phyloP scores from a whole-genome alignment of 1,140 invertebrate genomes.

The Panagrolaimus sp. region DNA sequence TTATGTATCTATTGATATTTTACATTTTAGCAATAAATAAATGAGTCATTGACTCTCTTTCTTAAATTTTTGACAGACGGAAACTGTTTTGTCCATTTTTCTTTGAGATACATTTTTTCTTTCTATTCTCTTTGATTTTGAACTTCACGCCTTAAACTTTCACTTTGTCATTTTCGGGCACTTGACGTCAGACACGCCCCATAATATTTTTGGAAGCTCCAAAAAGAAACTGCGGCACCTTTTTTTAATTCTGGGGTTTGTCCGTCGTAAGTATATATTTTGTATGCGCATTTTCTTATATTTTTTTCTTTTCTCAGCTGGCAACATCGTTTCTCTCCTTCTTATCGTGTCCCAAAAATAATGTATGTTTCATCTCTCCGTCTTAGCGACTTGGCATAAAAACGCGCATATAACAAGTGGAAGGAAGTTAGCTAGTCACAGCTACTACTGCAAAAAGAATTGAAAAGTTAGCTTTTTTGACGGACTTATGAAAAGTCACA shows the following conservation, averaged over 20 bases:
- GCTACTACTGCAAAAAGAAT: too few species aligned
- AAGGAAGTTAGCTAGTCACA: not conserved
- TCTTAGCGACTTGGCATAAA: slow-evolving; percentile 7
- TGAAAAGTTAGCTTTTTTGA: not conserved
- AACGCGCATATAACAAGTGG: slow-evolving; percentile 14
- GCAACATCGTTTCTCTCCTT: not conserved
- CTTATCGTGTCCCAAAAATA: slow-evolving; percentile 11
- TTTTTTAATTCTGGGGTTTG: not conserved
- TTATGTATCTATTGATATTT: slow-evolving; percentile 62
- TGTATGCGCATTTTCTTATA: not conserved
- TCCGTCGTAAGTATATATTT: too few species aligned
- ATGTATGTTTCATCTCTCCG: not conserved
- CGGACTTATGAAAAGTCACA: slow-evolving; percentile 12
- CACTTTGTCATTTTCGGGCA: too few species aligned
- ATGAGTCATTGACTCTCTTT: too few species aligned
- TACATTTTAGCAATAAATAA: too few species aligned
- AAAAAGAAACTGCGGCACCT: not conserved
- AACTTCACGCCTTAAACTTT: too few species aligned
- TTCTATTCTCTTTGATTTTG: too few species aligned
- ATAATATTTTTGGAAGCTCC: not conserved
- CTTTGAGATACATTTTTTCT: too few species aligned
- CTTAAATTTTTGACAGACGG: too few species aligned
- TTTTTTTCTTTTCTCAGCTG: not conserved
- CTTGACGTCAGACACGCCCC: too few species aligned
- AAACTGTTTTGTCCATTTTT: too few species aligned